phyloP scores from a whole-genome alignment of 1,140 invertebrate species.

The Ctenoplectra terminalis region DNA sequence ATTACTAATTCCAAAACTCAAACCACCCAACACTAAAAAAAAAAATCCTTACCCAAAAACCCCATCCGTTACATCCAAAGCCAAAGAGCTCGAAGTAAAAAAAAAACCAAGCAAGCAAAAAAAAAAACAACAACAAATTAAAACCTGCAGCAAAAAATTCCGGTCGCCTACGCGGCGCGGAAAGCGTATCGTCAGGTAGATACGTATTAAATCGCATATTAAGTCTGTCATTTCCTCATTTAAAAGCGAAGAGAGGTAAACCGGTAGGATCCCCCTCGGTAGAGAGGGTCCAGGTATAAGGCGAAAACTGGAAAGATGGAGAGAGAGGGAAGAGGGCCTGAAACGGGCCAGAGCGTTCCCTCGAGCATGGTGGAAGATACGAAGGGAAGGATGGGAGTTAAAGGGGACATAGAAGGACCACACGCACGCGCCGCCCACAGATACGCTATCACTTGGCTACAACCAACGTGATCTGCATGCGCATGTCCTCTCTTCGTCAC shows the following conservation, averaged over 20 bases:
- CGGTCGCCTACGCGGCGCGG: background rate
- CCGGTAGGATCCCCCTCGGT: slow-evolving; percentile 29
- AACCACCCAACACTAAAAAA: no score
- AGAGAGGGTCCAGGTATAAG: background rate
- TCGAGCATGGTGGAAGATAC: slow-evolving; percentile 48
- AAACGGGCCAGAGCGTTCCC: slow-evolving; percentile 36
- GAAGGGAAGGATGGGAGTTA: slow-evolving; percentile 38
- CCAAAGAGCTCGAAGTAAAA: background rate
- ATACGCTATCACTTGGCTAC: slow-evolving; percentile 81
- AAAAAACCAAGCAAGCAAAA: no score
- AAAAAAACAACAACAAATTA: background rate
- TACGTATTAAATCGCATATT: slow-evolving; percentile 47
- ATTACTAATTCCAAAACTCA: no score
- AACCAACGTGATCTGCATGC: slow-evolving; percentile 81
- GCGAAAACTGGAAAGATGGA: slow-evolving; percentile 26
- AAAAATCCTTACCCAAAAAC: no score
- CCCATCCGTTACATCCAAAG: no score
- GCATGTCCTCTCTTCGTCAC: slow-evolving; percentile 76
- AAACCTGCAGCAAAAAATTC: background rate
- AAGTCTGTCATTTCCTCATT: slow-evolving; percentile 50
- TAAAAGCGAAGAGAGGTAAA: slow-evolving; percentile 31
- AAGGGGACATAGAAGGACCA: slow-evolving; percentile 78
- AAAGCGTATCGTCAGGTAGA: slow-evolving; percentile 30
- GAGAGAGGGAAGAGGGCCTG: slow-evolving; percentile 8
- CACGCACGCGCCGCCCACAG: slow-evolving; percentile 82